Evolutionary conservation across 1,140 invertebrate genomes (phyloP).

Genomic region (Pomacea maculata): DNA sequence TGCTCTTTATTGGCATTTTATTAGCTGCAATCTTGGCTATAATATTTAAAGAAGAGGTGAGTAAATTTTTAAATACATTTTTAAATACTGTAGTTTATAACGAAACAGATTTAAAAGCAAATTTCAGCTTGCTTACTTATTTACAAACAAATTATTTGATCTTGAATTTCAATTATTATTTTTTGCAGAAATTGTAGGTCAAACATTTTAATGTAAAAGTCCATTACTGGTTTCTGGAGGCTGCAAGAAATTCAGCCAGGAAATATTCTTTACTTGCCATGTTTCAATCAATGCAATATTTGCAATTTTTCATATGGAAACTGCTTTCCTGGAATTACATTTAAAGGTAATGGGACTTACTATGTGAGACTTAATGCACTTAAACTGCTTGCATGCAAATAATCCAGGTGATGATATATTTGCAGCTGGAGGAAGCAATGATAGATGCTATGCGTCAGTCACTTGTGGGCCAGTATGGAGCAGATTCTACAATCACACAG

Average conservation of each 20-base stretch:
- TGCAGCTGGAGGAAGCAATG: slow-evolving; percentile 41
- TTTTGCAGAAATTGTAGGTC: neutral
- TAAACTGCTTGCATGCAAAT: too few species aligned
- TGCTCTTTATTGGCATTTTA: slow-evolving; percentile 33
- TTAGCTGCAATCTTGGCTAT: slow-evolving; percentile 39
- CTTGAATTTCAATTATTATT: neutral
- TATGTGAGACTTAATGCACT: too few species aligned
- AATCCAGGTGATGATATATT: neutral
- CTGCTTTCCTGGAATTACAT: too few species aligned
- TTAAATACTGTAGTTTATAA: too few species aligned
- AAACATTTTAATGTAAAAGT: neutral
- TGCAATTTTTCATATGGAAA: too few species aligned
- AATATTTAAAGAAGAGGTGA: slow-evolving; percentile 45
- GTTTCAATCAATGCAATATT: too few species aligned
- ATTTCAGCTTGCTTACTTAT: too few species aligned
- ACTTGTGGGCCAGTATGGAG: slow-evolving; percentile 33
- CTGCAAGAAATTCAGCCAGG: too few species aligned
- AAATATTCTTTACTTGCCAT: too few species aligned
- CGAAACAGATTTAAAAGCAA: too few species aligned
- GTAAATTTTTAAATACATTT: slow-evolving; percentile 1
- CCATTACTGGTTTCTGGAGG: too few species aligned
- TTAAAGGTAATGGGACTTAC: too few species aligned
- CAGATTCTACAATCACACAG: slow-evolving; percentile 29
- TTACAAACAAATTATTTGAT: neutral
- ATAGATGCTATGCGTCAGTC: slow-evolving; percentile 33